Evolutionary conservation across 1,140 invertebrate genomes (phyloP).

Genomic region (Drosophila parvula): DNA sequence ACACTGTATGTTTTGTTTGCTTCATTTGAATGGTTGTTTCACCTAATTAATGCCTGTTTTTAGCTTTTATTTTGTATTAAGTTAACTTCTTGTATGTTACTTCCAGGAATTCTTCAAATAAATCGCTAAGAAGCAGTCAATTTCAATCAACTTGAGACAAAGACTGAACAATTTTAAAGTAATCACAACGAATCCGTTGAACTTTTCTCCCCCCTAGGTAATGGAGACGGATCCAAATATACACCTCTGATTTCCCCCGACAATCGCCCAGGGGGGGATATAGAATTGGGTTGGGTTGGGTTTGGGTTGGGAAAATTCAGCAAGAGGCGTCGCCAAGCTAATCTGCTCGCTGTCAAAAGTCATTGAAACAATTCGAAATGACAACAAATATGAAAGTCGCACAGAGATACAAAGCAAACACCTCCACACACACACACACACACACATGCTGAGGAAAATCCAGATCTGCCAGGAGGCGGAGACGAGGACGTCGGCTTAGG

Average conservation of each 20-base stretch:
- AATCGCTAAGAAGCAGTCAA: neutral
- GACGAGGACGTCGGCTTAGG: neutral
- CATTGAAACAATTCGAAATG: conserved; percentile 79
- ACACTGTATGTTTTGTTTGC: neutral
- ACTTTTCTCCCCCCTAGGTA: conserved; percentile 16
- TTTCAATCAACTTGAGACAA: conserved; percentile 16
- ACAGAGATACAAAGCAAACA: conserved; percentile 60
- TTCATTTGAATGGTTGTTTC: no score
- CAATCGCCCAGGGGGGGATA: conserved; percentile 19
- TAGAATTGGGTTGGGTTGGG: neutral
- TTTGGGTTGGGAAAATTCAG: conserved; percentile 4
- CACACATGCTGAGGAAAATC: conserved; percentile 2
- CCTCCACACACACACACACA: conserved; percentile 23
- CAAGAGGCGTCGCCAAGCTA: conserved; percentile 70
- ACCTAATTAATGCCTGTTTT: neutral
- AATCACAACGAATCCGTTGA: conserved; percentile 23
- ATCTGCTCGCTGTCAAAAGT: conserved; percentile 78
- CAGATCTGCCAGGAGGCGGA: conserved; percentile 6
- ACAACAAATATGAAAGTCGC: conserved; percentile 76
- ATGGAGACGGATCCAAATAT: conserved; percentile 18
- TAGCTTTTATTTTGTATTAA: neutral
- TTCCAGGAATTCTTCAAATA: neutral
- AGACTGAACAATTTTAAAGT: conserved; percentile 20
- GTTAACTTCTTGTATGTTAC: neutral
- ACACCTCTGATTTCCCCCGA: conserved; percentile 64